phyloP scores from a whole-genome alignment of 2,797 vertebrate genomes.

The Anguilla pacifica region DNA sequence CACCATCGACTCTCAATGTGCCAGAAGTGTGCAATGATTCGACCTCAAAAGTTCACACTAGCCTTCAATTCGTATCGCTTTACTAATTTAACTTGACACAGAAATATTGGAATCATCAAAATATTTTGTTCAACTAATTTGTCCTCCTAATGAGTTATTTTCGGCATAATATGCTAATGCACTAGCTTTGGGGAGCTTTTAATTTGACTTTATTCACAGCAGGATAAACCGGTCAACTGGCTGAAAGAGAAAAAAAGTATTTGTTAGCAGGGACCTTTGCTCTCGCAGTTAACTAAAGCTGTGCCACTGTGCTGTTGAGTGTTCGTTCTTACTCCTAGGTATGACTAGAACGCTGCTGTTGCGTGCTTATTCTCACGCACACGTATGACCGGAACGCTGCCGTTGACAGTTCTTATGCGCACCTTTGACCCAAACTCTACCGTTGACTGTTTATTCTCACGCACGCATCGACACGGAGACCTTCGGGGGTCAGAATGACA shows the following conservation, averaged over 20 bases:
- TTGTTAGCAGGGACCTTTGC: neutral
- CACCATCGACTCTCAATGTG: neutral
- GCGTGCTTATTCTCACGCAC: neutral
- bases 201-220: neutral
- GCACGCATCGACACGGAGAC: neutral
- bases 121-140: neutral
- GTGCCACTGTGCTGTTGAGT: neutral
- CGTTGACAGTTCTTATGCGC: neutral
- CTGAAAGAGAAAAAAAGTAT: neutral
- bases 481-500: neutral
- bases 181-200: conserved; percentile 3
- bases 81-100: neutral
- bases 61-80: neutral
- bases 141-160: neutral
- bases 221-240: neutral
- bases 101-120: neutral
- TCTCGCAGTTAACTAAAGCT: neutral
- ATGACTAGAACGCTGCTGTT: neutral
- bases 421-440: neutral
- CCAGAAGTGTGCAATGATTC: neutral
- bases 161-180: neutral
- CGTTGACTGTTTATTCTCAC: neutral
- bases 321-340: neutral
- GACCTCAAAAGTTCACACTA: neutral
- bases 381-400: neutral